Evolutionary conservation across 2,797 vertebrate species (phyloP), one percentile per base, ranked within the genome.

Genomic region (Sebastes cheni): DNA sequence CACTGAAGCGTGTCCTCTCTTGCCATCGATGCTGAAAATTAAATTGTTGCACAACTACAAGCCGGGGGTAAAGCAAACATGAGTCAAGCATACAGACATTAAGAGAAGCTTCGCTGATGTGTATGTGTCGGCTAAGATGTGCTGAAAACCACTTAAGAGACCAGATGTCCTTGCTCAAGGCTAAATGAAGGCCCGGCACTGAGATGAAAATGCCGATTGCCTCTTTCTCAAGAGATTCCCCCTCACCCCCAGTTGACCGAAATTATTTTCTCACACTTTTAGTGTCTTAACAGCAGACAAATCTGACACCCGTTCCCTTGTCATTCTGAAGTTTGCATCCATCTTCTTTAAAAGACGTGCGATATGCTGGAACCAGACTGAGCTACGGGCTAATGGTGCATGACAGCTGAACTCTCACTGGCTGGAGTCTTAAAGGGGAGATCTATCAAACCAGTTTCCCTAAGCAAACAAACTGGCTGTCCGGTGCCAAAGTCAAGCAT

Each of bases 81-180:
- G 75, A 89, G 76, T 77, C 76, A 65, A 81, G 67, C 8, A n/a
- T 72, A 62, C 4, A 10, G 79, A 77, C 79, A 78, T 84, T 50
- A 84, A 82, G 64, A 75, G 42, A 86, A 67, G 39, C 39, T 64
- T 74, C 13, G 62, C 54, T 76, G 36, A 61, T 64, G 71, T 72
- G 61, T 67, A 79, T 68, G 81, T 76, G 73, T 86, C 55, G 75
- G 81, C 46, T 79, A 56, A 85, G 76, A 81, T 72, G 82, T 72
- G 74, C 77, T 78, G 75, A 88, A 88, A 92, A 89, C 69, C 79
- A 83, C 80, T 81, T 88, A 34, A 77, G 73, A 80, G 75, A 87
- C 87, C 91, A 93, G 84, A 92, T 91, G 91, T 87, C 90, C 83
- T 84, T 22, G 75, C 89, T 90, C 90, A 82, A 69, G 88, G 86